Evolutionary conservation across 2,888 invertebrate genomes (phyloP).

Genomic region (Perithous albicinctus): DNA sequence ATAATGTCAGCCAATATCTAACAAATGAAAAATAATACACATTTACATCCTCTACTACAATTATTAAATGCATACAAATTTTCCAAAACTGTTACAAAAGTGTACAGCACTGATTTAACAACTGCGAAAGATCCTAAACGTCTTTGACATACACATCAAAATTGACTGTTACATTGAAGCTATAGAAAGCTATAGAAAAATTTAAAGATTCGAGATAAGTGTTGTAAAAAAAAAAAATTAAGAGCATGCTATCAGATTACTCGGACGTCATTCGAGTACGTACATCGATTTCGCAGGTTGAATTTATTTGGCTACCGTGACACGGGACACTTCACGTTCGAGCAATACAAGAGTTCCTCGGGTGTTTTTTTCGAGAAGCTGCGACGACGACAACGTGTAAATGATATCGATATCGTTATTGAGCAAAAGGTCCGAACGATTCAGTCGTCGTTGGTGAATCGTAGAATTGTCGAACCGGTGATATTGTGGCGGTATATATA

Average conservation of each 20-base stretch:
- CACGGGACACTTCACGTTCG: not conserved
- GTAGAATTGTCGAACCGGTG: constrained; percentile 45
- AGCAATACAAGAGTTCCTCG: not conserved
- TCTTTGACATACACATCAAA: too few relatives aligned
- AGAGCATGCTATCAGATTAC: not conserved
- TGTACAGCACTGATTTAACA: too few relatives aligned
- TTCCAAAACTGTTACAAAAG: too few relatives aligned
- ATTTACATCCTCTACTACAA: too few relatives aligned
- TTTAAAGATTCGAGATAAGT: not conserved
- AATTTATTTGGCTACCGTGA: constrained; percentile 9
- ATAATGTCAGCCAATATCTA: too few relatives aligned
- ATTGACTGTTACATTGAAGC: too few relatives aligned
- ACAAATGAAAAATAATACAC: too few relatives aligned
- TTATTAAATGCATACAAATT: too few relatives aligned
- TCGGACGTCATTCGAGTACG: constrained; percentile 6
- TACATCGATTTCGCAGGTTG: constrained; percentile 14
- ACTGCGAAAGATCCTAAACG: too few relatives aligned
- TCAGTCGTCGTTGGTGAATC: constrained; percentile 55
- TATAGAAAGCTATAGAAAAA: not conserved
- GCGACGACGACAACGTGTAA: constrained; percentile 59
- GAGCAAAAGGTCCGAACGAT: constrained; percentile 64
- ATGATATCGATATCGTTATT: constrained; percentile 69
- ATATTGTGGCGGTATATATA: constrained; percentile 50
- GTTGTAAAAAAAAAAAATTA: not conserved
- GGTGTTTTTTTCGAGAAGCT: constrained; percentile 28